Conservation (phyloP, 1,140 invertebrate species). For the Lerema accius region DNA sequence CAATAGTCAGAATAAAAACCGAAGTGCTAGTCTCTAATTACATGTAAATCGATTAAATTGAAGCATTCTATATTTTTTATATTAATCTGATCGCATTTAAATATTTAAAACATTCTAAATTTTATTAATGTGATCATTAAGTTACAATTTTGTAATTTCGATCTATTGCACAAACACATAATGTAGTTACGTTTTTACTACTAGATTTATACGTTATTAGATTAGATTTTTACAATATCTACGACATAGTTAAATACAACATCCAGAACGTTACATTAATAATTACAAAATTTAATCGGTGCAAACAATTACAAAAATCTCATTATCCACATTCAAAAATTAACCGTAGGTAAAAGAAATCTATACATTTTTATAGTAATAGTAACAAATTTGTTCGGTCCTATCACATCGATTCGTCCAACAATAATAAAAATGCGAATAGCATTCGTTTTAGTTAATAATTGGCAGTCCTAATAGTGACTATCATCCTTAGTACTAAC, state of each 20-base stretch:
- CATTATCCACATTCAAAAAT: constrained; percentile 62
- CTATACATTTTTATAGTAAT: constrained; percentile 53
- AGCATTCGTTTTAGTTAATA: constrained; percentile 68
- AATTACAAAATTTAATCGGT: constrained; percentile 79
- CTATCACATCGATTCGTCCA: constrained; percentile 69
- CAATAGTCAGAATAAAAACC: constrained; percentile 69
- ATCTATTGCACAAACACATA: constrained; percentile 79
- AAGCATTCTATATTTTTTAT: constrained; percentile 72
- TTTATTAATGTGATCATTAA: constrained; percentile 44
- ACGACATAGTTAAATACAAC: constrained; percentile 77
- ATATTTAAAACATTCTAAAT: constrained; percentile 52
- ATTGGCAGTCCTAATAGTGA: constrained; percentile 73
- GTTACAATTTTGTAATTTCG: constrained; percentile 55
- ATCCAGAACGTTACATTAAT: constrained; percentile 77
- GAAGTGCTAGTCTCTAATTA: constrained; percentile 74
- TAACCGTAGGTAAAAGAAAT: constrained; percentile 61
- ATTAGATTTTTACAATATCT: constrained; percentile 69
- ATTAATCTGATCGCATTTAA: constrained; percentile 63
- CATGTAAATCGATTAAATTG: constrained; percentile 71
- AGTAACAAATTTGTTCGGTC: constrained; percentile 53
- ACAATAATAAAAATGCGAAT: constrained; percentile 71
- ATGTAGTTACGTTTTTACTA: constrained; percentile 64
- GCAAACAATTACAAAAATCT: constrained; percentile 76
- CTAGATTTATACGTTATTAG: constrained; percentile 70
- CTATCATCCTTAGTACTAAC: constrained; percentile 54